These are phyloP conservation scores for Zaprionus tsacasi DNA, from an alignment of 1,140 invertebrate species.

Conservation along the genomic window DNA sequence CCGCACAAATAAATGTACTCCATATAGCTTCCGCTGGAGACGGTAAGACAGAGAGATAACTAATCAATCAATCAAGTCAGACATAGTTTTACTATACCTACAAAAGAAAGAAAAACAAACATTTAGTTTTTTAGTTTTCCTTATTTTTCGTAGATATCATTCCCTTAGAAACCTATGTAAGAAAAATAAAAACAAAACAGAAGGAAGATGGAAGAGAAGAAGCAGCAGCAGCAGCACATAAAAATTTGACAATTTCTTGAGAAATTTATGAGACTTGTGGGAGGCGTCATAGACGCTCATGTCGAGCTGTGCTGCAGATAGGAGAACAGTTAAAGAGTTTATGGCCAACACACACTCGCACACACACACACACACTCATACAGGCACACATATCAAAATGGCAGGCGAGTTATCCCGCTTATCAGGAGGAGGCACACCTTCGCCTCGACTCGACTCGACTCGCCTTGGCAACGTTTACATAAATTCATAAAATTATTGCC, in stretches of 20 bases:
- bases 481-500: constrained; percentile 84
- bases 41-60: too few species aligned
- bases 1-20: too few species aligned
- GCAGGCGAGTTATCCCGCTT: constrained; percentile 41
- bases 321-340: constrained; percentile 46
- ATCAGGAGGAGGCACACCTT: constrained; percentile 52
- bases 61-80: too few species aligned
- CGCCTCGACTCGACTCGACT: not conserved
- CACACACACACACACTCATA: not conserved
- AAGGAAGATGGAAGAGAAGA: constrained; percentile 1
- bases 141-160: not conserved
- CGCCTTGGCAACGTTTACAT: constrained; percentile 69
- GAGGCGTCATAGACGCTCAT: constrained; percentile 40
- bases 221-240: constrained; percentile 7
- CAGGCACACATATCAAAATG: constrained; percentile 4
- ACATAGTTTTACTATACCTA: too few species aligned
- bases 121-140: too few species aligned
- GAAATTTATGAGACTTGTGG: constrained; percentile 59
- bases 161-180: not conserved
- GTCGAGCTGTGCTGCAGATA: constrained; percentile 32
- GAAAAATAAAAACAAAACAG: constrained; percentile 1
- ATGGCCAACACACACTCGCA: constrained; percentile 18
- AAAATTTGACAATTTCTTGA: constrained; percentile 48
- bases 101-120: too few species aligned
- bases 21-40: too few species aligned